Evolutionary conservation across 2,797 vertebrate genomes (phyloP), one percentile per base, ranked within the genome.

Genomic region (Hoplostethus atlanticus): DNA sequence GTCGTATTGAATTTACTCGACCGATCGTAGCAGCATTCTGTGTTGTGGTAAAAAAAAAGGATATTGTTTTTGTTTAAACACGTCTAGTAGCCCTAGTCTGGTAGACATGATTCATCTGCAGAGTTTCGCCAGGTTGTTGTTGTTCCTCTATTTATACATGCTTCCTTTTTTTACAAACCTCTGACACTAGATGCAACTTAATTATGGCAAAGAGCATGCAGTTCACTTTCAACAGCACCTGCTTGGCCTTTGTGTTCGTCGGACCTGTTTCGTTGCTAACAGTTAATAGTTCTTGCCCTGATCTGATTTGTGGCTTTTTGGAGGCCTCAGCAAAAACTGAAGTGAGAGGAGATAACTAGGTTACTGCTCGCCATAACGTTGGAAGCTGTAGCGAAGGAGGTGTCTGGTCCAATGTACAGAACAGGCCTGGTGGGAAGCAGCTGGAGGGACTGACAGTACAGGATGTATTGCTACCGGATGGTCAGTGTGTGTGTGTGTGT

Each of bases 341-440:
- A 5, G 21, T 30, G 21, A 28, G 25, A 11, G 3, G 25, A 28
- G 17, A 30, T 53, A 15, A 28, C 52, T 53, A 12, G 52, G 52
- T 30, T 53, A 30, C 40, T 46, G 21, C 6, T 15, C 28, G 21
- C 13, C 7, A 2, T 11, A 30, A 15, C 38, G 47, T 17, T 21
- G 34, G 15, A 30, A 58, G 21, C 57, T 34, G 54, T 15, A 34
- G 12, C 1, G 30, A 0, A 60, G 40, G 40, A 60, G 47, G 34
- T 5, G 50, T 13, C 36, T 53, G 31, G 38, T 46, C 40, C 16
- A 50, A 36, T 46, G 31, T 70, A 70, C 38, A 30, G 13, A 64
- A n/a, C 38, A 78, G 34, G 65, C 69, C 79, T 76, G 84, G 69
- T 83, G 76, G 91, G 89, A 92, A 95, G 85, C 93, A 94, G 91